A percentile compares a stretch with the other conserved stretches of the same genome.
These are phyloP conservation scores for Aphelenchoides fujianensis DNA, from an alignment of 1,140 invertebrate genomes.

Conservation along the genomic window DNA sequence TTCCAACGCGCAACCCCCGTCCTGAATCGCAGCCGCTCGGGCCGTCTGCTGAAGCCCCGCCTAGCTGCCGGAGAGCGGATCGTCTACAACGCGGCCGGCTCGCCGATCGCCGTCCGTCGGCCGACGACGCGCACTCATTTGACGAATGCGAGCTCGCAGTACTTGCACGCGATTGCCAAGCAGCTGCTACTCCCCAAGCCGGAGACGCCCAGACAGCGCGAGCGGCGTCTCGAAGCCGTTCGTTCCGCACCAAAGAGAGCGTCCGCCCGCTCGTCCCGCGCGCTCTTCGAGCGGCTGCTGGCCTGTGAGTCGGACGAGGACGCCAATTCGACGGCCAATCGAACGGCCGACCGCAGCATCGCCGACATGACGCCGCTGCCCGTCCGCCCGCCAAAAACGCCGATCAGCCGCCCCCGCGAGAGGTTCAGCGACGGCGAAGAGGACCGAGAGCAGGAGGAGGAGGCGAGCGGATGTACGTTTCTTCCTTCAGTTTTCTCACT, in stretches of 20 bases:
- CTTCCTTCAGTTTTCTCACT: too few species aligned
- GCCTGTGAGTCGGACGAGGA: neutral
- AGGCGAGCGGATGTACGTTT: too few species aligned
- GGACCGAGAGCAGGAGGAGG: too few species aligned
- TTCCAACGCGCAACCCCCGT: neutral
- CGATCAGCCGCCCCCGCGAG: too few species aligned
- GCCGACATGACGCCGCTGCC: too few species aligned
- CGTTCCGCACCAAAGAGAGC: neutral
- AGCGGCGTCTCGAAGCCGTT: neutral
- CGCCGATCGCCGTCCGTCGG: neutral
- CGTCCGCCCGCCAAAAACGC: too few species aligned
- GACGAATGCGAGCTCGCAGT: neutral
- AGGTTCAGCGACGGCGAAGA: too few species aligned
- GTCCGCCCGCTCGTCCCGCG: neutral
- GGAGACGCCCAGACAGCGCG: neutral
- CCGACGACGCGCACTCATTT: neutral
- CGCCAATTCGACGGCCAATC: neutral
- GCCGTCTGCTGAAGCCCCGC: neutral
- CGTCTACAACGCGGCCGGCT: neutral
- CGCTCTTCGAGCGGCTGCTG: neutral
- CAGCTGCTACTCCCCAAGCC: neutral
- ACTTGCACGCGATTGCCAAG: neutral
- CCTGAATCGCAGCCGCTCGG: neutral
- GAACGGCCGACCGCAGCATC: too few species aligned
- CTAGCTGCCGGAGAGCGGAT: conserved; percentile 6